A percentile compares a stretch with the other conserved stretches of the same genome.
Evolutionary conservation across 2,797 vertebrate genomes (phyloP).

Genomic region (Leptodactylus fallax): DNA sequence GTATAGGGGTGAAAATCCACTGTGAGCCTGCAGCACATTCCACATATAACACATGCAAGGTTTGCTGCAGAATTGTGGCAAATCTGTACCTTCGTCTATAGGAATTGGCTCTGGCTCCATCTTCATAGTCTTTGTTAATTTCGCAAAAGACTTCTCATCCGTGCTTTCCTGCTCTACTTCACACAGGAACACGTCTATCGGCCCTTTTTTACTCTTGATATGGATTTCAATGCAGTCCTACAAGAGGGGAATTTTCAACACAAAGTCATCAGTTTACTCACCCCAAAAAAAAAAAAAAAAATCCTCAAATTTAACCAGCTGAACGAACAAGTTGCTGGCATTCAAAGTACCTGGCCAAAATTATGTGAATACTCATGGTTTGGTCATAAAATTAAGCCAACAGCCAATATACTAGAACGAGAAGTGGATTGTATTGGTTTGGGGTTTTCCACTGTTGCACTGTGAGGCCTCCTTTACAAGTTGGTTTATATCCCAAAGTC

Average conservation of each 20-base stretch:
- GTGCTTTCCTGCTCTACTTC: slow-evolving; percentile 75
- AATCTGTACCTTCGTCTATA: slow-evolving; percentile 67
- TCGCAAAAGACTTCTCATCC: slow-evolving; percentile 42
- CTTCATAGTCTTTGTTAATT: slow-evolving; percentile 40
- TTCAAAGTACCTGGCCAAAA: background rate
- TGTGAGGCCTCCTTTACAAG: too few relatives aligned
- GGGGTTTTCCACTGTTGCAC: too few relatives aligned
- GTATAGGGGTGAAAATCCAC: too few relatives aligned
- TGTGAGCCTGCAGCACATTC: too few relatives aligned
- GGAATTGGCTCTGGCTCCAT: slow-evolving; percentile 32
- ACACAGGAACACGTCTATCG: slow-evolving; percentile 82
- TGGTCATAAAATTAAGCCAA: too few relatives aligned
- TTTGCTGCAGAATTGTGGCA: too few relatives aligned
- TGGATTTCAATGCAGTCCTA: slow-evolving; percentile 88
- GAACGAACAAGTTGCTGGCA: background rate
- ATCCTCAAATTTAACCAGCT: too few relatives aligned
- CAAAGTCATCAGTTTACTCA: too few relatives aligned
- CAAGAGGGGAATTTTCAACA: background rate
- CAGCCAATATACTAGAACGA: too few relatives aligned
- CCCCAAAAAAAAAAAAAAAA: background rate
- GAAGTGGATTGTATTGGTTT: background rate
- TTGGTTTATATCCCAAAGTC: too few relatives aligned
- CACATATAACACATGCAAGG: too few relatives aligned
- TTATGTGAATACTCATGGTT: background rate
- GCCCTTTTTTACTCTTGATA: slow-evolving; percentile 84